These are phyloP conservation scores for Lampris incognitus DNA, from an alignment of 2,113 vertebrate genomes.

Conservation along the genomic window DNA sequence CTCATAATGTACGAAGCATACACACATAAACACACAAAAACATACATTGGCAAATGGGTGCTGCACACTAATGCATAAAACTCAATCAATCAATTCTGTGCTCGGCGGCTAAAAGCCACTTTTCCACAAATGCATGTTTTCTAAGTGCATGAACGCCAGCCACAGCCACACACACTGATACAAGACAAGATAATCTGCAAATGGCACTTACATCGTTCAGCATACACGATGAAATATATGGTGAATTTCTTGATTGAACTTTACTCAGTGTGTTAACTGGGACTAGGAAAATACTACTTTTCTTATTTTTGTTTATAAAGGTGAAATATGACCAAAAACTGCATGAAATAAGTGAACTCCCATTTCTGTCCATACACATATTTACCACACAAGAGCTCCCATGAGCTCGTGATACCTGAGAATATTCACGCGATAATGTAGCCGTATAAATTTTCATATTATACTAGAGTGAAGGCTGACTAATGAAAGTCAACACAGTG, in stretches of 20 bases:
- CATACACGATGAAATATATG: no score
- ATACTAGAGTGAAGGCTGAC: no score
- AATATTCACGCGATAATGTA: no score
- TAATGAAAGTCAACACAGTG: no score
- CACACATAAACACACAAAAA: constrained; percentile 19
- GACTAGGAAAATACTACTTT: no score
- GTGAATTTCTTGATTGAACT: no score
- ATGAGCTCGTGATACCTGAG: no score
- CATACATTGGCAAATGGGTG: constrained; percentile 7
- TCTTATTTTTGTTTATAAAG: no score
- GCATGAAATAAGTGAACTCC: no score
- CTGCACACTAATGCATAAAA: constrained; percentile 67
- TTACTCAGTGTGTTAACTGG: no score
- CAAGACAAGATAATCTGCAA: background rate
- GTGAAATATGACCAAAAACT: no score
- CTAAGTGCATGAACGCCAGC: constrained; percentile 65
- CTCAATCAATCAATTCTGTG: constrained; percentile 63
- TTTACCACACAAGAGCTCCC: background rate
- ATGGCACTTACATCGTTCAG: background rate
- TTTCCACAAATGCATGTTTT: constrained; percentile 72
- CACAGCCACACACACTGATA: background rate
- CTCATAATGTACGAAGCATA: constrained; percentile 52
- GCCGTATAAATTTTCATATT: no score
- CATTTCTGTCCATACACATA: background rate
- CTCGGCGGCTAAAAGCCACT: constrained; percentile 69